These are phyloP conservation scores for Brassicogethes aeneus DNA, from an alignment of 2,888 invertebrate genomes.

Conservation along the genomic window DNA sequence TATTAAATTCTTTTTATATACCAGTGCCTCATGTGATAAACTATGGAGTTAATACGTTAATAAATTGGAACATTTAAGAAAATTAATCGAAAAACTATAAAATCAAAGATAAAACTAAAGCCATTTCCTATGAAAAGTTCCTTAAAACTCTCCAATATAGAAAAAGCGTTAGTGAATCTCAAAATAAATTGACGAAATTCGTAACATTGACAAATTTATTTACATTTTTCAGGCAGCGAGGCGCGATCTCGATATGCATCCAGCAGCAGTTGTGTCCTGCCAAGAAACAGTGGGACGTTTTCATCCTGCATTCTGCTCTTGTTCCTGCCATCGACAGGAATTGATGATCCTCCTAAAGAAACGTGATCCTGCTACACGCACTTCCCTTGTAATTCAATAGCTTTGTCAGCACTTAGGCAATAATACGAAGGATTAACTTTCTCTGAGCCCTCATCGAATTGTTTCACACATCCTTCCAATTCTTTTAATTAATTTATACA, in stretches of 20 bases:
- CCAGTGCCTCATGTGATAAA: no score
- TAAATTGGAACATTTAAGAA: no score
- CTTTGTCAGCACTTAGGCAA: constrained; percentile 8
- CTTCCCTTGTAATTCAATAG: constrained; percentile 8
- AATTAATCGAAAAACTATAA: no score
- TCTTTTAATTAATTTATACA: no score
- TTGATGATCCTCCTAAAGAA: constrained; percentile 10
- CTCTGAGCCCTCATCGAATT: no score
- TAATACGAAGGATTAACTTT: background rate
- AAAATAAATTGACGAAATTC: constrained; percentile 19
- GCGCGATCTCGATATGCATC: background rate
- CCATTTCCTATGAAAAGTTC: no score
- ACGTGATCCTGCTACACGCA: constrained; percentile 10
- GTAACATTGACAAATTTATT: constrained; percentile 20
- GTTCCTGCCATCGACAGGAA: constrained; percentile 14
- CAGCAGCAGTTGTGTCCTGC: no score
- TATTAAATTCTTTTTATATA: no score
- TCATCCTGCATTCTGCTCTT: constrained; percentile 3
- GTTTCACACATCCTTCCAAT: no score
- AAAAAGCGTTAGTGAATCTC: constrained; percentile 8
- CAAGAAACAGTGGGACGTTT: background rate
- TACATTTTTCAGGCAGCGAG: constrained; percentile 17
- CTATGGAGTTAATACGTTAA: no score
- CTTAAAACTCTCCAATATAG: no score
- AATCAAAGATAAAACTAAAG: no score